phyloP scores from a whole-genome alignment of 2,888 invertebrate species.

The Actias luna region DNA sequence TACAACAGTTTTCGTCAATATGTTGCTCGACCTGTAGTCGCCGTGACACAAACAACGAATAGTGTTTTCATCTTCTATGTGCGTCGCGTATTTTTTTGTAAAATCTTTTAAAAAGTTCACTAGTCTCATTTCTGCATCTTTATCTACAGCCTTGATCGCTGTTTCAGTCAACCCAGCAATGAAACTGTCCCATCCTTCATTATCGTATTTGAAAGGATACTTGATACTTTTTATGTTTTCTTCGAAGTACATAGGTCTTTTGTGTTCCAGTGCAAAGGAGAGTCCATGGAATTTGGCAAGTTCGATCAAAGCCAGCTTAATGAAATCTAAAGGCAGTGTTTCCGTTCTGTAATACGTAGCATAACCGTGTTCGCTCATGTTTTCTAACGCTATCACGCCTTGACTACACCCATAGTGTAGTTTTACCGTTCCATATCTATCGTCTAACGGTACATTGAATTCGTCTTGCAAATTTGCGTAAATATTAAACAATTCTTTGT shows the following conservation, averaged over 20 bases:
- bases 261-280: slow-evolving; percentile 35
- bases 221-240: slow-evolving; percentile 28
- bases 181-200: slow-evolving; percentile 29
- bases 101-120: slow-evolving; percentile 26
- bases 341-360: slow-evolving; percentile 32
- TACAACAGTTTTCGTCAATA: slow-evolving; percentile 39
- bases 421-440: slow-evolving; percentile 31
- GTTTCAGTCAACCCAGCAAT: slow-evolving; percentile 28
- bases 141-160: slow-evolving; percentile 29
- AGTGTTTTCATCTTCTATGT: slow-evolving; percentile 24
- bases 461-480: slow-evolving; percentile 36
- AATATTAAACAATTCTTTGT: slow-evolving; percentile 36
- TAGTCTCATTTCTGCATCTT: slow-evolving; percentile 31
- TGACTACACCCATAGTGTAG: slow-evolving; percentile 28
- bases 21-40: slow-evolving; percentile 43
- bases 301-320: slow-evolving; percentile 34
- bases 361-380: slow-evolving; percentile 38
- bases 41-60: slow-evolving; percentile 42
- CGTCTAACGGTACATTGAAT: slow-evolving; percentile 25
- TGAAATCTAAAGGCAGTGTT: slow-evolving; percentile 34
- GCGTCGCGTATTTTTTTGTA: slow-evolving; percentile 29
- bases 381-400: slow-evolving; percentile 37
- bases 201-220: slow-evolving; percentile 22
- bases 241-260: slow-evolving; percentile 24
- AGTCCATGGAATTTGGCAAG: slow-evolving; percentile 39